Percentiles rank a stretch among this genome's conserved stretches.
phyloP scores from a whole-genome alignment of 2,797 vertebrate genomes.

The Karalla daura region DNA sequence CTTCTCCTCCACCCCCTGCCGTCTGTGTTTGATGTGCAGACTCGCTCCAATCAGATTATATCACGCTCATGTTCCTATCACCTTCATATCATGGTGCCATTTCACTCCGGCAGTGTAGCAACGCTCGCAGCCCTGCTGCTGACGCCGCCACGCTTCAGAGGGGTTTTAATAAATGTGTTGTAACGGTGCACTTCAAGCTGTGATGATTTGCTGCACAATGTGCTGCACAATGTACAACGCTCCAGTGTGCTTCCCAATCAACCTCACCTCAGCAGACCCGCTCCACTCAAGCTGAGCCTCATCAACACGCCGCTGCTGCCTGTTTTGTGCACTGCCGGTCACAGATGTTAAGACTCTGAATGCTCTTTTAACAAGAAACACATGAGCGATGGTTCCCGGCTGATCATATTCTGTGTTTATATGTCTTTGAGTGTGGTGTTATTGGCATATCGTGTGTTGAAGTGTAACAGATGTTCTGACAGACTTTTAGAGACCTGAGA shows the following conservation, averaged over 20 bases:
- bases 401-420: conserved; percentile 2
- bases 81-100: conserved; percentile 42
- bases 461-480: conserved; percentile 5
- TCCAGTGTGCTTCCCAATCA: conserved; percentile 54
- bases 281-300: conserved; percentile 51
- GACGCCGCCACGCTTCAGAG: conserved; percentile 37
- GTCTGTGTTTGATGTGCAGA: conserved; percentile 70
- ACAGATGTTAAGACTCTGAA: not conserved
- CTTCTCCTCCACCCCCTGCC: conserved; percentile 20
- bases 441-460: conserved; percentile 2
- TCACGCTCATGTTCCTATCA: conserved; percentile 46
- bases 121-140: conserved; percentile 27
- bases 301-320: conserved; percentile 22
- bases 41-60: conserved; percentile 60
- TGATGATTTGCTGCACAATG: conserved; percentile 57
- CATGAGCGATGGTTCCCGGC: conserved; percentile 8
- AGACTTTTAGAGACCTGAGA: not conserved
- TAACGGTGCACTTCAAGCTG: conserved; percentile 51
- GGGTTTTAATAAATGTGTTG: conserved; percentile 63
- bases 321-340: conserved; percentile 19
- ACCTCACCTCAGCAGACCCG: conserved; percentile 43
- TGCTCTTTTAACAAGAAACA: not conserved
- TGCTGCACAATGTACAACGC: conserved; percentile 48
- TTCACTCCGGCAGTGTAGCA: conserved; percentile 41
- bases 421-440: not conserved